These are phyloP conservation scores for Bombus turneri DNA, from an alignment of 1,140 invertebrate species.

Conservation along the genomic window DNA sequence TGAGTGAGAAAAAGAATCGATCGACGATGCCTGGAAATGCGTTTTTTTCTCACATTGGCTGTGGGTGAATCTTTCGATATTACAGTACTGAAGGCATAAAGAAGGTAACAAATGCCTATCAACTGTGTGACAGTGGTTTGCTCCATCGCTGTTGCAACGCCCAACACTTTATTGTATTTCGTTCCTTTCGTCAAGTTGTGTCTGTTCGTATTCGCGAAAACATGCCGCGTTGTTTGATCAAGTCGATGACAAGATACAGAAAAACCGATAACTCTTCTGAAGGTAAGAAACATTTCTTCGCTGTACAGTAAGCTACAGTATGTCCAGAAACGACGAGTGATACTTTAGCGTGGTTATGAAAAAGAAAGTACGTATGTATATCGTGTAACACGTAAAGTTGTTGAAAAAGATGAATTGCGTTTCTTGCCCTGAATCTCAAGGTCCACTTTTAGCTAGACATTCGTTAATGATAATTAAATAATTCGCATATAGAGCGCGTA, in stretches of 20 bases:
- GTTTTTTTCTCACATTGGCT: neutral
- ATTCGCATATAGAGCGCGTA: neutral
- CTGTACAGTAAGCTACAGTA: constrained; percentile 16
- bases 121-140: constrained; percentile 39
- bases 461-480: neutral
- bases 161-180: constrained; percentile 12
- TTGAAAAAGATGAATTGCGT: constrained; percentile 1
- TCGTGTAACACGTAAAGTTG: neutral
- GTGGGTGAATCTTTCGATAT: constrained; percentile 27
- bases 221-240: constrained; percentile 77
- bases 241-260: constrained; percentile 73
- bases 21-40: neutral
- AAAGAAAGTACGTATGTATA: neutral
- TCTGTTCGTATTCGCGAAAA: constrained; percentile 22
- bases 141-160: constrained; percentile 42
- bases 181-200: neutral
- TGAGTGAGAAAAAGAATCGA: neutral
- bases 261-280: constrained; percentile 51
- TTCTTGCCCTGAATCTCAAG: neutral
- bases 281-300: constrained; percentile 64
- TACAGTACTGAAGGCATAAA: constrained; percentile 48
- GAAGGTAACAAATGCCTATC: constrained; percentile 47
- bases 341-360: constrained; percentile 31
- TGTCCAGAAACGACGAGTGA: constrained; percentile 1
- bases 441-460: too few relatives aligned